Percentiles rank a stretch among this genome's conserved stretches.
These are phyloP conservation scores for Lepeophtheirus nordmannii DNA, from an alignment of 2,888 invertebrate species.

Conservation along the genomic window DNA sequence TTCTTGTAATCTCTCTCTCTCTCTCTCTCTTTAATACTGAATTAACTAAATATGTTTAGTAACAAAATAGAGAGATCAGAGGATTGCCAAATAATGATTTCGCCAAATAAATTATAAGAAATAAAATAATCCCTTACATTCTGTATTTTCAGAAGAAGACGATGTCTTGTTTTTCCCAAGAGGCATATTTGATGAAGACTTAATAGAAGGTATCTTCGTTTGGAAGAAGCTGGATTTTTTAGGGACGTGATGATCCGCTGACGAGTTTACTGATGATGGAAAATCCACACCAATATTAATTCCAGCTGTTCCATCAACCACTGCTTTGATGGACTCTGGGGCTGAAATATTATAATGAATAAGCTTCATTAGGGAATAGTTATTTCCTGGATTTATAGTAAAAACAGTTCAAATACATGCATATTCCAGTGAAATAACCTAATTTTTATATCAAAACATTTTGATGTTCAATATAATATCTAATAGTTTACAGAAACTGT, in stretches of 20 bases:
- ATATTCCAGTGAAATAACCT: too few relatives aligned
- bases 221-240: constrained; percentile 1
- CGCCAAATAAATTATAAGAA: too few relatives aligned
- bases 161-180: background rate
- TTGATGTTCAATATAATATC: too few relatives aligned
- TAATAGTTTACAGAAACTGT: too few relatives aligned
- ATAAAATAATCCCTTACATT: background rate
- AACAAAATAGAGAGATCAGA: too few relatives aligned
- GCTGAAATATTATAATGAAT: background rate
- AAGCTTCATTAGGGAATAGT: background rate
- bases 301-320: background rate
- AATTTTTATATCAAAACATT: too few relatives aligned
- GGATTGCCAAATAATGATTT: too few relatives aligned
- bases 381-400: too few relatives aligned
- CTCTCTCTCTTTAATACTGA: too few relatives aligned
- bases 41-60: too few relatives aligned
- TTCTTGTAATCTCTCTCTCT: too few relatives aligned
- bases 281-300: background rate
- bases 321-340: background rate
- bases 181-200: background rate
- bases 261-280: background rate
- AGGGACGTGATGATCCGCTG: background rate
- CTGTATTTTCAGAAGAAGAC: background rate
- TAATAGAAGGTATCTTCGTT: background rate
- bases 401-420: too few relatives aligned